Conservation (phyloP, 2,113 vertebrate species). For the Agapornis roseicollis region DNA sequence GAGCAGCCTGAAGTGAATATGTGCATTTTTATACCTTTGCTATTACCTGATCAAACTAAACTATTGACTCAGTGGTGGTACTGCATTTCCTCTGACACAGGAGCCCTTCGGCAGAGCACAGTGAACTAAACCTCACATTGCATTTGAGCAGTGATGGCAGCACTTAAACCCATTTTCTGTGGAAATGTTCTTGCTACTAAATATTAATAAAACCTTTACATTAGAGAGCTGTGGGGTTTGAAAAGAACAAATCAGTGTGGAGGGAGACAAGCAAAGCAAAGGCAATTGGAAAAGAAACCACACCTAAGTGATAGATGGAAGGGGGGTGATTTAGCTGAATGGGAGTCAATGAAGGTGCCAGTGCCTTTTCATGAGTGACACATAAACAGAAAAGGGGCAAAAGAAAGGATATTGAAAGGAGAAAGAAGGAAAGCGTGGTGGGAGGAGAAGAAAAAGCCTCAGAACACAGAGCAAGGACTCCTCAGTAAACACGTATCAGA, state of each 20-base stretch:
- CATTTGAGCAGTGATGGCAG: not conserved
- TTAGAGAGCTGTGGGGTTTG: not conserved
- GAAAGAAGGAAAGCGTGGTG: not conserved
- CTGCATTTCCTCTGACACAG: not conserved
- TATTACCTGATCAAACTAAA: not conserved
- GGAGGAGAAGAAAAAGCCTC: not conserved
- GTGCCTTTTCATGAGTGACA: not conserved
- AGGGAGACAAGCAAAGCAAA: not conserved
- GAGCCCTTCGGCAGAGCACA: not conserved
- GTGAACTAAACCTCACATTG: not conserved
- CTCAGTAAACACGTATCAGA: not conserved
- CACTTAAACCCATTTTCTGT: conserved; percentile 5
- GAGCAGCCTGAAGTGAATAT: not conserved
- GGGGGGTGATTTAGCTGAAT: not conserved
- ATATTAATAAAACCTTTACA: conserved; percentile 41
- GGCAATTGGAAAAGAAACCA: not conserved
- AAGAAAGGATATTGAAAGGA: not conserved
- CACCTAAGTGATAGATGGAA: not conserved
- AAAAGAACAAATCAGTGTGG: not conserved
- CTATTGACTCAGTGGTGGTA: not conserved
- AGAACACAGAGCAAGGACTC: not conserved
- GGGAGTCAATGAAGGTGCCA: not conserved
- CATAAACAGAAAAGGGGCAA: not conserved
- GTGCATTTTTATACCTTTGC: not conserved
- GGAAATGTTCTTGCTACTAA: conserved; percentile 2